Conservation (phyloP, 2,888 invertebrate species). For the Lepidonotus clava region DNA sequence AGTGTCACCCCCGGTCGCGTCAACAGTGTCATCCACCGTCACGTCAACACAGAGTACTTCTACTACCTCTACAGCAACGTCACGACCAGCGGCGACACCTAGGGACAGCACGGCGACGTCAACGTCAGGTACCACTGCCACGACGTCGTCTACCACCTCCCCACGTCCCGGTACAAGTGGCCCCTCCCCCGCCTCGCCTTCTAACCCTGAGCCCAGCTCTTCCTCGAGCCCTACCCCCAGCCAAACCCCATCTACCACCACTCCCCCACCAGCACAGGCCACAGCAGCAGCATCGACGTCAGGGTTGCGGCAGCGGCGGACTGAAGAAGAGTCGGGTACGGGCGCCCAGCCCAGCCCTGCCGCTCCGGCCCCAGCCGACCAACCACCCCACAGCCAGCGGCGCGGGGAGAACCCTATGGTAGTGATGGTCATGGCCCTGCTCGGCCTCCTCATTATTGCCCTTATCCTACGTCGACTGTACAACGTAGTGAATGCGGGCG, state of each 20-base stretch:
- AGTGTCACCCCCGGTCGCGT: not conserved
- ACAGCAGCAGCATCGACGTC: not conserved
- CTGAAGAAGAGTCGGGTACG: not conserved
- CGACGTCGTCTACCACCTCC: not conserved
- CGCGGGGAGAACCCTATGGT: slow-evolving; percentile 45
- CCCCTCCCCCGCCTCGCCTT: not conserved
- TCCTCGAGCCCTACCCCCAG: not conserved
- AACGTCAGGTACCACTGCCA: not conserved
- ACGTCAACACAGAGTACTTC: not conserved
- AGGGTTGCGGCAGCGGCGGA: not conserved
- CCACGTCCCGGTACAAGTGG: too few species aligned
- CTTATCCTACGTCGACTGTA: slow-evolving; percentile 49
- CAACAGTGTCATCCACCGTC: not conserved
- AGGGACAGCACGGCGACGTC: not conserved
- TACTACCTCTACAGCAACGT: not conserved
- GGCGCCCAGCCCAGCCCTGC: not conserved
- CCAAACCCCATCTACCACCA: not conserved
- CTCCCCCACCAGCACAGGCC: not conserved
- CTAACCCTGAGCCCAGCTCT: not conserved
- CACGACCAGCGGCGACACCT: not conserved
- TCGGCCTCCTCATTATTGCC: slow-evolving; percentile 51
- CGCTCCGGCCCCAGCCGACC: not conserved
- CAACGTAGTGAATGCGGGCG: slow-evolving; percentile 8
- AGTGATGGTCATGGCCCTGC: slow-evolving; percentile 24
- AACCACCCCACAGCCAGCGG: not conserved